phyloP scores from a whole-genome alignment of 2,888 invertebrate species.

The Chrysolina oricalcia region DNA sequence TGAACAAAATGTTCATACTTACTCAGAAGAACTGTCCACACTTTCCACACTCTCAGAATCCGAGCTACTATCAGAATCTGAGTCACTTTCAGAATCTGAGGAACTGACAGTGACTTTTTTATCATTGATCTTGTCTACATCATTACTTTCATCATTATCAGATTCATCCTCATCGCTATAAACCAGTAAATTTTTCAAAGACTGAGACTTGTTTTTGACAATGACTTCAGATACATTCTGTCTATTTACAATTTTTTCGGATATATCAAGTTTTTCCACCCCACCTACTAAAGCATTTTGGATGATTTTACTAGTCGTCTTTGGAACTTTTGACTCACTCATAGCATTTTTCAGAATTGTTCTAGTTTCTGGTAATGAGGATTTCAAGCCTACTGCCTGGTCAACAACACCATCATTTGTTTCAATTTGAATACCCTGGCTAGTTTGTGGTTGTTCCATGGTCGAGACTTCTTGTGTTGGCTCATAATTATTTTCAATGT shows the following conservation, averaged over 20 bases:
- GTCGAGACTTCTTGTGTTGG: too few species aligned
- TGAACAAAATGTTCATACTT: neutral
- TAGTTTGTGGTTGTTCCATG: too few species aligned
- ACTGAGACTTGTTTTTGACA: constrained; percentile 46
- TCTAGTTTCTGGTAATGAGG: too few species aligned
- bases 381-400: too few species aligned
- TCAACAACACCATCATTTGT: too few species aligned
- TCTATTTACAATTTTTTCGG: constrained; percentile 10
- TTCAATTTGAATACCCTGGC: too few species aligned
- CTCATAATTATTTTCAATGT: too few species aligned
- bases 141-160: constrained; percentile 64
- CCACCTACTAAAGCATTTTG: constrained; percentile 30
- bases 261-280: constrained; percentile 40
- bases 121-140: neutral
- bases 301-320: neutral
- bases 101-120: constrained; percentile 6
- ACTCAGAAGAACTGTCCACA: neutral
- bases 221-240: constrained; percentile 36
- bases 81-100: constrained; percentile 27
- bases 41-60: neutral
- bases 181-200: constrained; percentile 51
- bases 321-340: too few species aligned
- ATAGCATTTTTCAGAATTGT: too few species aligned
- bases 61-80: neutral
- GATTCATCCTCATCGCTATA: constrained; percentile 50